Conservation (phyloP, 1,140 invertebrate species). For the Sycobia sp. region DNA sequence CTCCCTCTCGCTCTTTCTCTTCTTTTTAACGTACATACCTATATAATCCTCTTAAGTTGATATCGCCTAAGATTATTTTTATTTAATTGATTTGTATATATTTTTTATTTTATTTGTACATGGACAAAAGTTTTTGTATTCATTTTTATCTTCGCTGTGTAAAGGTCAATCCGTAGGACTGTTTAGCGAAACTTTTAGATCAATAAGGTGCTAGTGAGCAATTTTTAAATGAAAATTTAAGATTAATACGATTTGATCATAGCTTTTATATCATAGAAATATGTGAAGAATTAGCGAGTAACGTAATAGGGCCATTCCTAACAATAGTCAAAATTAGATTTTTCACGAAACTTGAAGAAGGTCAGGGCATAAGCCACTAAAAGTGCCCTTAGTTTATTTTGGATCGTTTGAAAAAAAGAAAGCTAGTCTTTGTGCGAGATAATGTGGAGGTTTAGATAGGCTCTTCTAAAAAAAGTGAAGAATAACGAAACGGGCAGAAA, state of each 20-base stretch:
- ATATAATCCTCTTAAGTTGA: conserved; percentile 26
- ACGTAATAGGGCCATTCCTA: conserved; percentile 30
- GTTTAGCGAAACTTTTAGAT: conserved; percentile 32
- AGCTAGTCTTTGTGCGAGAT: conserved; percentile 56
- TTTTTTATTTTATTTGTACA: conserved; percentile 32
- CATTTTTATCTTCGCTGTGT: conserved; percentile 23
- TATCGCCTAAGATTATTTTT: conserved; percentile 24
- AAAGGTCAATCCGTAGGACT: conserved; percentile 35
- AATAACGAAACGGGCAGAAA: conserved; percentile 35
- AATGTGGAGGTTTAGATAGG: conserved; percentile 52
- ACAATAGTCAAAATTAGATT: conserved; percentile 53
- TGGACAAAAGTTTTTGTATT: conserved; percentile 26
- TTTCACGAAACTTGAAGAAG: conserved; percentile 55
- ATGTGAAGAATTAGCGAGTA: conserved; percentile 20
- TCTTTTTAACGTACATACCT: conserved; percentile 8
- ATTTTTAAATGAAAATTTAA: conserved; percentile 29
- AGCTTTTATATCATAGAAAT: conserved; percentile 33
- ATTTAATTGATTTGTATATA: conserved; percentile 31
- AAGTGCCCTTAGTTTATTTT: conserved; percentile 62
- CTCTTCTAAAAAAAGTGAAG: conserved; percentile 46
- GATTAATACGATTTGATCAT: conserved; percentile 25
- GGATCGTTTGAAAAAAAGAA: conserved; percentile 50
- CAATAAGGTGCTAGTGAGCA: conserved; percentile 35
- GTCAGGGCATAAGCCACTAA: conserved; percentile 57
- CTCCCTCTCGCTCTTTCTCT: conserved; percentile 36